Evolutionary conservation across 2,797 vertebrate species (phyloP).

Genomic region (Tympanoctomys barrerae): DNA sequence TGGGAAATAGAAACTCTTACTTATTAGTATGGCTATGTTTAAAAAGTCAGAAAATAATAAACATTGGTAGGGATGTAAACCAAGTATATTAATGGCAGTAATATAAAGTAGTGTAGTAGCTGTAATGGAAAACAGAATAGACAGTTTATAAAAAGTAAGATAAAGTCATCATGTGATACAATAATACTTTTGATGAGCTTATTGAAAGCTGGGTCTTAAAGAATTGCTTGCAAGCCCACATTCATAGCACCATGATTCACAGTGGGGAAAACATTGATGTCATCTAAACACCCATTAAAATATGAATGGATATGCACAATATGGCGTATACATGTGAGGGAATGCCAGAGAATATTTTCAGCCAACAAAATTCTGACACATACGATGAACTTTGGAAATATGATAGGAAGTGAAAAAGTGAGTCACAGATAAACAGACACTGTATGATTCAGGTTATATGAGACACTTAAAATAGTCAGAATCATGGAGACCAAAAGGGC

Average conservation of each 20-base stretch:
- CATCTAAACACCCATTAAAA: background rate
- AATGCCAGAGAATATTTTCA: background rate
- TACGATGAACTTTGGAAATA: background rate
- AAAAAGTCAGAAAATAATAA: background rate
- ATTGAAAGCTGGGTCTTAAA: background rate
- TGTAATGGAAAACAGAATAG: background rate
- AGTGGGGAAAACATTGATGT: background rate
- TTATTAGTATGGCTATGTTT: background rate
- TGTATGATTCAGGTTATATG: background rate
- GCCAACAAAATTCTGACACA: background rate
- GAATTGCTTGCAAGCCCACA: background rate
- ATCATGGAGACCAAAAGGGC: background rate
- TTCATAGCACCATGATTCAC: background rate
- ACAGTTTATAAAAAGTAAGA: background rate
- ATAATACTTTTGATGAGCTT: background rate
- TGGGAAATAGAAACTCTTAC: background rate
- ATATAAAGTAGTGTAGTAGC: background rate
- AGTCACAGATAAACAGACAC: background rate
- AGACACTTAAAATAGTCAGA: background rate
- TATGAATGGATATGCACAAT: background rate
- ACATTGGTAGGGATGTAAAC: background rate
- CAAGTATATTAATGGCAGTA: background rate
- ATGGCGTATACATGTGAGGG: background rate
- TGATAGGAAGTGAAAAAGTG: background rate
- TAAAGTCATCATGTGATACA: background rate